phyloP scores from a whole-genome alignment of 2,113 vertebrate species.

The Calypte anna region DNA sequence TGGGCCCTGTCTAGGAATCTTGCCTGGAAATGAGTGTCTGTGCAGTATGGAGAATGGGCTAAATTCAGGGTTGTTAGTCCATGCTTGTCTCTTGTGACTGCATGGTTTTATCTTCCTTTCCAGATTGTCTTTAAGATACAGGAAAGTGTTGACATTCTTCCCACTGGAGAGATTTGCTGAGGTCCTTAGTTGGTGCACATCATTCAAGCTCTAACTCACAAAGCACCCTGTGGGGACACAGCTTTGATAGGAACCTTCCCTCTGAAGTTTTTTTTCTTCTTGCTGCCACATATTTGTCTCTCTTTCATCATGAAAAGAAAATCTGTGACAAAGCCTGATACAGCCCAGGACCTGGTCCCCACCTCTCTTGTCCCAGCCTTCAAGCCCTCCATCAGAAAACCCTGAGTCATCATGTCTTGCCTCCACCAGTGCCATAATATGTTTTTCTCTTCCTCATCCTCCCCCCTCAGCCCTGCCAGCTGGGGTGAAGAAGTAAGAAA shows the following conservation, averaged over 20 bases:
- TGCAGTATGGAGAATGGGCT: not conserved
- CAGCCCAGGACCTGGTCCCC: not conserved
- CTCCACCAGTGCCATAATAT: not conserved
- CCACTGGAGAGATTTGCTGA: constrained; percentile 50
- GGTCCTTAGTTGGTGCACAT: constrained; percentile 53
- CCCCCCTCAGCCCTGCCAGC: not conserved
- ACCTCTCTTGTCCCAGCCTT: not conserved
- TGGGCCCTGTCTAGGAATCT: not conserved
- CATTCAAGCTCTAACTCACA: constrained; percentile 51
- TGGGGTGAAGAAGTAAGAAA: constrained; percentile 44
- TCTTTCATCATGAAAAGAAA: not conserved
- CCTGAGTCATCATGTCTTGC: constrained; percentile 35
- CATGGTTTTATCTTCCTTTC: constrained; percentile 34
- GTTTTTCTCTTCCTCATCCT: not conserved
- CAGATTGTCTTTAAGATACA: constrained; percentile 5
- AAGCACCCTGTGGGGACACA: constrained; percentile 41
- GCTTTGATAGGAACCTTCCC: constrained; percentile 23
- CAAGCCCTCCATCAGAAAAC: not conserved
- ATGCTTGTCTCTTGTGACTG: not conserved
- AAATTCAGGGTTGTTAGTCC: not conserved
- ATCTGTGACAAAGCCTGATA: not conserved
- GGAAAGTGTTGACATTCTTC: constrained; percentile 1
- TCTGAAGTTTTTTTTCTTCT: constrained; percentile 25
- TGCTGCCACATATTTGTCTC: not conserved
- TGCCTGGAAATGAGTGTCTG: not conserved